These are phyloP conservation scores for Lutraria rhynchaena DNA, from an alignment of 1,140 invertebrate genomes.

Conservation along the genomic window DNA sequence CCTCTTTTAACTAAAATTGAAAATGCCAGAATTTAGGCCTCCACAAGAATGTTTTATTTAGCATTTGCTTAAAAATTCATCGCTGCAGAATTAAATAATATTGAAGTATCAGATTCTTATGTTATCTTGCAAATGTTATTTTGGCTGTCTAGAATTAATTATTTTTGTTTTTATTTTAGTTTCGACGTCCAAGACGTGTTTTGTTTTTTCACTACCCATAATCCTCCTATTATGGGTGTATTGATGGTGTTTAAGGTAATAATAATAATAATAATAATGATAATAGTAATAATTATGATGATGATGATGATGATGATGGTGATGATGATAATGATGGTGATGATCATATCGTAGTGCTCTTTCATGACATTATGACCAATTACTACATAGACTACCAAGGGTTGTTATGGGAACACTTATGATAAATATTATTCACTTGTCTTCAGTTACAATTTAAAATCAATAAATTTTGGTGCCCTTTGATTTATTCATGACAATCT, in stretches of 20 bases:
- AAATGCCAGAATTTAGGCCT: no score
- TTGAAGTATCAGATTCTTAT: no score
- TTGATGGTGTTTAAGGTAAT: conserved; percentile 41
- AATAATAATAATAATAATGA: not conserved
- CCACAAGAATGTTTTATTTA: no score
- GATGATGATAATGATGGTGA: not conserved
- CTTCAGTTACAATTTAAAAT: not conserved
- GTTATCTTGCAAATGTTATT: no score
- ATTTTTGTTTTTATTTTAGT: conserved; percentile 9
- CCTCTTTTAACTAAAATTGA: no score
- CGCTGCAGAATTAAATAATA: no score
- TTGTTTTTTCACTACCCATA: conserved; percentile 22
- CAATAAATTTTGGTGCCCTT: not conserved
- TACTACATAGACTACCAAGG: not conserved
- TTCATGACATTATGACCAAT: not conserved
- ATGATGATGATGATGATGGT: not conserved
- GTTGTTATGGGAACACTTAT: not conserved
- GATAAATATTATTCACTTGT: not conserved
- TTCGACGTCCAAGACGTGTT: conserved; percentile 48
- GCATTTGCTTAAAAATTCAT: no score
- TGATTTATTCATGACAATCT: not conserved
- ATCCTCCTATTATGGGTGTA: conserved; percentile 35
- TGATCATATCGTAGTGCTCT: not conserved
- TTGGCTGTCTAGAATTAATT: no score
- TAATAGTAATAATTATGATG: not conserved